phyloP scores from a whole-genome alignment of 35 echinoderm and acorn worm species.

The Nesometra sesokonis region DNA sequence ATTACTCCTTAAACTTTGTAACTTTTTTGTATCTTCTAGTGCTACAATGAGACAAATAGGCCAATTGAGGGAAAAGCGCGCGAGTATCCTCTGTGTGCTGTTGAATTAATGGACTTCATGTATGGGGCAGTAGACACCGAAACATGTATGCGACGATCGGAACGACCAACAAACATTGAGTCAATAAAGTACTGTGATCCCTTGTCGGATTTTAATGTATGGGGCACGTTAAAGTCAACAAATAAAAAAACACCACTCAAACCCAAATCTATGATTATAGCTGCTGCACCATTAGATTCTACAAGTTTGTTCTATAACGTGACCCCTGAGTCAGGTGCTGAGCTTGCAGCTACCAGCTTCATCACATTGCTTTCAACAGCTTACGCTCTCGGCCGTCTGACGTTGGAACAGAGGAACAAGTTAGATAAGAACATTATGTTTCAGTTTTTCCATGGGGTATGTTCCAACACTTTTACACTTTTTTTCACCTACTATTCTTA shows the following conservation, averaged over 20 bases:
- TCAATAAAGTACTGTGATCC: slow-evolving; percentile 83
- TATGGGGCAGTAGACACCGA: slow-evolving; percentile 80
- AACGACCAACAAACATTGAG: slow-evolving; percentile 61
- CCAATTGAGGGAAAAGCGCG: slow-evolving; percentile 6
- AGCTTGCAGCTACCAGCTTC: slow-evolving; percentile 53
- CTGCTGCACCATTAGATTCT: slow-evolving; percentile 67
- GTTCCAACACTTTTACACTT: too few species aligned
- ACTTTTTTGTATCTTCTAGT: slow-evolving; percentile 34
- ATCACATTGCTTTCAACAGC: slow-evolving; percentile 69
- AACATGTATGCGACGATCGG: slow-evolving; percentile 74
- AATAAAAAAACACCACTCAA: slow-evolving; percentile 17
- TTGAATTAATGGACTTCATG: slow-evolving; percentile 71
- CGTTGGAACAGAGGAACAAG: slow-evolving; percentile 29
- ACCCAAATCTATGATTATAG: slow-evolving; percentile 53
- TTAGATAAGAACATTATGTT: slow-evolving; percentile 73
- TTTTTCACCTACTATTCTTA: too few species aligned
- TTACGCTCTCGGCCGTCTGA: slow-evolving; percentile 49
- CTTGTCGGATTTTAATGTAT: slow-evolving; percentile 56
- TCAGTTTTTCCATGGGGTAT: slow-evolving; percentile 76
- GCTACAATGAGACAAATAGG: slow-evolving; percentile 40
- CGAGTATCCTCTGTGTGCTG: slow-evolving; percentile 66
- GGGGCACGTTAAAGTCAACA: slow-evolving; percentile 34
- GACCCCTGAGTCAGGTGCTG: slow-evolving; percentile 37
- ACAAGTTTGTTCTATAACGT: slow-evolving; percentile 66
- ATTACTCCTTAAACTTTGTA: too few species aligned